These are phyloP conservation scores for Acanthurus tractus DNA, from an alignment of 2,797 vertebrate genomes.

Conservation along the genomic window DNA sequence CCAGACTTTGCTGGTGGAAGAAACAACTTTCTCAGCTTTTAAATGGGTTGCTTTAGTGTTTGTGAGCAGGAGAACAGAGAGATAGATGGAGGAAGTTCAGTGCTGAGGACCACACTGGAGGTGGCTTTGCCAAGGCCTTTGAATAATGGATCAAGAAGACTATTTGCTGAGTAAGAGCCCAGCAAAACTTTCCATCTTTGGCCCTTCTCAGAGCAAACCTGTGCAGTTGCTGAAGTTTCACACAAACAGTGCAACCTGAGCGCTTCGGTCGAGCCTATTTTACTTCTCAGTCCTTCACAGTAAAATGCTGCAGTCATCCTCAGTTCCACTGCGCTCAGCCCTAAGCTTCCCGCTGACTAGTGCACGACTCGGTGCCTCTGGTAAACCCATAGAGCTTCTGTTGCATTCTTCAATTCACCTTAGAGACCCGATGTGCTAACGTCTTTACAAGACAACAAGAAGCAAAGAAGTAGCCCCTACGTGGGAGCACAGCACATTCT, in stretches of 20 bases:
- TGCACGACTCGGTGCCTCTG: constrained; percentile 66
- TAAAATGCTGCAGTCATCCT: constrained; percentile 29
- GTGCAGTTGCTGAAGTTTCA: constrained; percentile 31
- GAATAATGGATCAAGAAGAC: constrained; percentile 27
- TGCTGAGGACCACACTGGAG: constrained; percentile 32
- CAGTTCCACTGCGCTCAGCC: constrained; percentile 22
- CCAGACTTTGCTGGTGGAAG: constrained; percentile 6
- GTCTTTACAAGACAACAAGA: constrained; percentile 77
- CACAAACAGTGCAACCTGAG: constrained; percentile 48
- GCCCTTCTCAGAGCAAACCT: constrained; percentile 32
- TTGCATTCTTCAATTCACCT: constrained; percentile 72
- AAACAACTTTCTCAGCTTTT: constrained; percentile 30
- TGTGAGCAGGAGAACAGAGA: constrained; percentile 39
- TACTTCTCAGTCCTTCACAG: constrained; percentile 41
- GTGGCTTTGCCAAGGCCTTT: neutral
- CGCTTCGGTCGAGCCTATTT: constrained; percentile 24
- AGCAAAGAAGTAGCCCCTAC: constrained; percentile 38
- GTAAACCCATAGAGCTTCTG: constrained; percentile 75
- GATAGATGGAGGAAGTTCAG: constrained; percentile 30
- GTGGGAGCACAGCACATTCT: constrained; percentile 71
- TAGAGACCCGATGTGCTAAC: constrained; percentile 74
- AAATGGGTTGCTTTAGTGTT: constrained; percentile 43
- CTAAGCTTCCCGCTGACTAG: constrained; percentile 41
- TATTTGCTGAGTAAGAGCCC: constrained; percentile 3
- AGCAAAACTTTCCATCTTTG: constrained; percentile 22